Conservation (phyloP, 2,888 invertebrate genomes). For the Hyppa rectilinea region DNA sequence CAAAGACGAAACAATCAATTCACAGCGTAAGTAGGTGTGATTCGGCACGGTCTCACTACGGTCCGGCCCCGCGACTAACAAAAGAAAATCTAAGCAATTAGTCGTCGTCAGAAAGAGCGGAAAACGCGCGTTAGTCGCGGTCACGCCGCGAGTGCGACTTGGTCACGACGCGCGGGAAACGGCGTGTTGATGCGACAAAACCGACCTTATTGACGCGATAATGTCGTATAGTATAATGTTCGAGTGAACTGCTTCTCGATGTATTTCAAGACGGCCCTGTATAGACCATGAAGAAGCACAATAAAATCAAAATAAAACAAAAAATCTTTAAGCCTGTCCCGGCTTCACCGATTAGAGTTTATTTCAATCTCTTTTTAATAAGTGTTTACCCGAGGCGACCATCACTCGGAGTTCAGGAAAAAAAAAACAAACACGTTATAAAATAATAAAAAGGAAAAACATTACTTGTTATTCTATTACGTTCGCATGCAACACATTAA, state of each 20-base stretch:
- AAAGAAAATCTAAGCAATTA: conserved; percentile 91
- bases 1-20: conserved; percentile 91
- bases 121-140: conserved; percentile 90
- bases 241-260: conserved; percentile 21
- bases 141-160: conserved; percentile 84
- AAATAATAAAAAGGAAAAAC: conserved; percentile 77
- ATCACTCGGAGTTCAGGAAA: conserved; percentile 69
- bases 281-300: conserved; percentile 17
- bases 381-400: conserved; percentile 74
- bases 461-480: conserved; percentile 82
- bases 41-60: conserved; percentile 87
- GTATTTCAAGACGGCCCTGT: conserved; percentile 1
- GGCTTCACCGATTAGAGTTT: conserved; percentile 63
- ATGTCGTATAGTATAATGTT: conserved; percentile 14
- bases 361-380: conserved; percentile 75
- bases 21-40: conserved; percentile 89
- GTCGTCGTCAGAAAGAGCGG: conserved; percentile 91
- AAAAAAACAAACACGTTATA: conserved; percentile 73
- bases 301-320: conserved; percentile 64
- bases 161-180: conserved; percentile 76
- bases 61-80: conserved; percentile 89
- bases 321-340: conserved; percentile 58
- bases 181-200: conserved; percentile 57
- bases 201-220: conserved; percentile 63
- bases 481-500: conserved; percentile 78